Base-by-base conservation (phyloP, 2,888 invertebrate genomes). In the Ectropis crepuscularia region DNA sequence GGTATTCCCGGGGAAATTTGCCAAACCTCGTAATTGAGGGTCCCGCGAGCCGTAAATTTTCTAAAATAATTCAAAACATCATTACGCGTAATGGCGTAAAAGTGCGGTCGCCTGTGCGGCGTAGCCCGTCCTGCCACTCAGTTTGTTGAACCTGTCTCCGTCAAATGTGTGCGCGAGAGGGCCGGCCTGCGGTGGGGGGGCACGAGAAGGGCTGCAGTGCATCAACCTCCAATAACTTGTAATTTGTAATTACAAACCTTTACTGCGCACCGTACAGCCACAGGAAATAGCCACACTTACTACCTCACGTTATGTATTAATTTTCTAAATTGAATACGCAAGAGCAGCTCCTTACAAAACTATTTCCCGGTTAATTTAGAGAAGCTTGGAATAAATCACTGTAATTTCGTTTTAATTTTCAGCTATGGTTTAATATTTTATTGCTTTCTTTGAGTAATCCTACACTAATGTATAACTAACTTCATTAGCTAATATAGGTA, bases 141-240 rank as follows among this genome's bases (percentile, higher is more conserved):
- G 90, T 89, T 91, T 89, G 87, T 89, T 90, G 91, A 90, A 89
- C 90, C 86, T 88, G 84, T 82, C 81, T 82, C 81, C 87, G 80
- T 87, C 85, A 86, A 87, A 86, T 86, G 85, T 83, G 86, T 83
- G 85, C 88, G 86, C 74, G 83, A 73, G 79, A 79, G 77, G 74
- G 81, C 78, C 77, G 63, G 73, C 49, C 74, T 61, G 70, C 70
- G 77, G 75, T 77, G 79, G 72, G 75, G 69, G 67, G 71, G n/a
- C n/a, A 63, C 69, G 70, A 74, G 79, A 61, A 75, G 74, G 74
- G 73, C 66, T 71, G 72, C 81, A 78, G 91, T 89, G 90, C 91
- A 91, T 89, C 89, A 90, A 91, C 91, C 92, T 90, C 87, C 84
- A 81, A 89, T 88, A 89, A 87, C 87, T 88, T 88, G 89, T 89